Conservation (phyloP, 2,113 vertebrate species). For the Euleptes europaea region DNA sequence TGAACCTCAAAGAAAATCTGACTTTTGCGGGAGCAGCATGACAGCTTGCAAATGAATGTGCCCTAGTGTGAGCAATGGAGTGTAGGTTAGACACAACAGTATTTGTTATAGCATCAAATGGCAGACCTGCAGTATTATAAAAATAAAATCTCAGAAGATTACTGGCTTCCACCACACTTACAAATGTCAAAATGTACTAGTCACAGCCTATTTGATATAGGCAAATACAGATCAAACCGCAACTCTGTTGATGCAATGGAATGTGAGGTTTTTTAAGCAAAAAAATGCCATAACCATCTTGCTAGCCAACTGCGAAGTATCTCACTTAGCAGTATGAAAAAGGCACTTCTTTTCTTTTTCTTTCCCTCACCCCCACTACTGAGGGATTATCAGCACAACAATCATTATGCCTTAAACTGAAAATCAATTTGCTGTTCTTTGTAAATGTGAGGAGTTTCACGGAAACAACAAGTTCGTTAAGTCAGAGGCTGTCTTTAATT, state of each 20-base stretch:
- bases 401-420: background rate
- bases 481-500: background rate
- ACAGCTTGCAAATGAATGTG: slow-evolving; percentile 42
- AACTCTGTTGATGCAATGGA: slow-evolving; percentile 29
- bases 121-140: slow-evolving; percentile 35
- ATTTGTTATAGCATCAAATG: slow-evolving; percentile 18
- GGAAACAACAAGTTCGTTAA: slow-evolving; percentile 27
- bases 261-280: slow-evolving; percentile 1
- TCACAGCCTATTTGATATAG: background rate
- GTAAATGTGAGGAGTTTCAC: slow-evolving; percentile 14
- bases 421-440: background rate
- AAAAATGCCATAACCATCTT: background rate
- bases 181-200: slow-evolving; percentile 17
- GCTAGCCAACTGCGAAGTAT: background rate
- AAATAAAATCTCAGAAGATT: slow-evolving; percentile 45
- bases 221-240: slow-evolving; percentile 6
- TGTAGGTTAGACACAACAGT: slow-evolving; percentile 37
- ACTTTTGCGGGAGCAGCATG: slow-evolving; percentile 34
- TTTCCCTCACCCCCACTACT: no score
- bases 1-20: slow-evolving; percentile 60
- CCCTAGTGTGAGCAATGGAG: slow-evolving; percentile 49
- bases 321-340: background rate
- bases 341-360: background rate
- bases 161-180: slow-evolving; percentile 39
- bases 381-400: background rate